phyloP scores from a whole-genome alignment of 1,140 invertebrate species.

The Drosophila equinoxialis region DNA sequence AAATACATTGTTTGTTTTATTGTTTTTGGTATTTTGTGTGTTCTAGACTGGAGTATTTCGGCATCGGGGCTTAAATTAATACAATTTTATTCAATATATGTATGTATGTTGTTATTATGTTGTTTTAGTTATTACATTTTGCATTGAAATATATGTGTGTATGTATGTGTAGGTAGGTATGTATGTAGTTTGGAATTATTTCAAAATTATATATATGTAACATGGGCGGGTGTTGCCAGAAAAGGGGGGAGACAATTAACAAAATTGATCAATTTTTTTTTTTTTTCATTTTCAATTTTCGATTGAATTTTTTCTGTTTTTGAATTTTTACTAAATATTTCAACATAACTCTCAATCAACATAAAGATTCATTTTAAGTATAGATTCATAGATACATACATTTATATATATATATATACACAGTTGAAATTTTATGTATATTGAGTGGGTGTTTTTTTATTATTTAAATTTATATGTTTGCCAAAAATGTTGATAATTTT shows the following conservation, averaged over 20 bases:
- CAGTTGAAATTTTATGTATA: slow-evolving; percentile 39
- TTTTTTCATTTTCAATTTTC: slow-evolving; percentile 33
- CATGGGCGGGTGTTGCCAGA: slow-evolving; percentile 78
- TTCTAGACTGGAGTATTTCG: not conserved
- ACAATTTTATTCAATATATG: slow-evolving; percentile 21
- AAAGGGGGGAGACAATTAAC: slow-evolving; percentile 47
- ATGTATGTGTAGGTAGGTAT: slow-evolving; percentile 28
- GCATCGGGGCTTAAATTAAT: slow-evolving; percentile 1
- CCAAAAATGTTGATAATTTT: slow-evolving; percentile 11
- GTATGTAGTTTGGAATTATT: slow-evolving; percentile 22
- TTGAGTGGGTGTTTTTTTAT: not conserved
- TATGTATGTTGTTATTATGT: not conserved
- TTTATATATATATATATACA: slow-evolving; percentile 58
- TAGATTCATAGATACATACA: slow-evolving; percentile 5
- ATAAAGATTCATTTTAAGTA: slow-evolving; percentile 40
- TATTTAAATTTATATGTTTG: slow-evolving; percentile 7
- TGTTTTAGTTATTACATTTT: slow-evolving; percentile 25
- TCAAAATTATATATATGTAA: slow-evolving; percentile 67
- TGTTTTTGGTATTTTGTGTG: slow-evolving; percentile 22
- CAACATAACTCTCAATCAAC: slow-evolving; percentile 49
- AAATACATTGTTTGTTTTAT: slow-evolving; percentile 68
- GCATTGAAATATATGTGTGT: slow-evolving; percentile 45
- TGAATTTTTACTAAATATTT: slow-evolving; percentile 18
- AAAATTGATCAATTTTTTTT: slow-evolving; percentile 13
- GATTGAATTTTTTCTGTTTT: slow-evolving; percentile 45